Conservation (phyloP, 2,113 vertebrate species). For the Oenanthe melanoleuca region DNA sequence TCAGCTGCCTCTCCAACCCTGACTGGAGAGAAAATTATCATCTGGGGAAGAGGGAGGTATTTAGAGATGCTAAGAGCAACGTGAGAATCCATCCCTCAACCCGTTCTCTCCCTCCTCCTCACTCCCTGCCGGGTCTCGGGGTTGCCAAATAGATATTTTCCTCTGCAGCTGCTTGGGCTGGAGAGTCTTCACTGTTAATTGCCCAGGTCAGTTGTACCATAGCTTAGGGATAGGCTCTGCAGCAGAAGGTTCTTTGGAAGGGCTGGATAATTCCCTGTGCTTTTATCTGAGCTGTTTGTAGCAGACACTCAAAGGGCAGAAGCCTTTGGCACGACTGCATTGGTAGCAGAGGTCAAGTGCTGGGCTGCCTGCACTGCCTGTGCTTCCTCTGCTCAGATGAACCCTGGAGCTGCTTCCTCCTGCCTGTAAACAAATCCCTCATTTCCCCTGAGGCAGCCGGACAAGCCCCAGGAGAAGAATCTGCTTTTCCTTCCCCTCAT, state of each 20-base stretch:
- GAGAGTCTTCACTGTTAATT: background rate
- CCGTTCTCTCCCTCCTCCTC: background rate
- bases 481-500: background rate
- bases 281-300: background rate
- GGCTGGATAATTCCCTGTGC: background rate
- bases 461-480: background rate
- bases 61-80: background rate
- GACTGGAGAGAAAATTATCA: background rate
- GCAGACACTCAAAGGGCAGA: background rate
- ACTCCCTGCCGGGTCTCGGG: background rate
- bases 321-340: background rate
- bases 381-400: background rate
- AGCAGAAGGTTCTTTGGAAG: background rate
- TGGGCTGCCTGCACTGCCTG: background rate
- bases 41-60: background rate
- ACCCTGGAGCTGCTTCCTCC: background rate
- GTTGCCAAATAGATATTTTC: background rate
- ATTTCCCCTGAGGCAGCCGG: background rate
- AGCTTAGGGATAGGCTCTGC: background rate
- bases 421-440: constrained; percentile 27
- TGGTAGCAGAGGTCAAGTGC: constrained; percentile 15
- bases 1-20: background rate
- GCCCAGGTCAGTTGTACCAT: background rate
- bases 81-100: background rate
- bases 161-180: background rate